Percentiles rank a stretch among this genome's conserved stretches.
Conservation (phyloP, 2,888 invertebrate species). For the Campoplex capitator region DNA sequence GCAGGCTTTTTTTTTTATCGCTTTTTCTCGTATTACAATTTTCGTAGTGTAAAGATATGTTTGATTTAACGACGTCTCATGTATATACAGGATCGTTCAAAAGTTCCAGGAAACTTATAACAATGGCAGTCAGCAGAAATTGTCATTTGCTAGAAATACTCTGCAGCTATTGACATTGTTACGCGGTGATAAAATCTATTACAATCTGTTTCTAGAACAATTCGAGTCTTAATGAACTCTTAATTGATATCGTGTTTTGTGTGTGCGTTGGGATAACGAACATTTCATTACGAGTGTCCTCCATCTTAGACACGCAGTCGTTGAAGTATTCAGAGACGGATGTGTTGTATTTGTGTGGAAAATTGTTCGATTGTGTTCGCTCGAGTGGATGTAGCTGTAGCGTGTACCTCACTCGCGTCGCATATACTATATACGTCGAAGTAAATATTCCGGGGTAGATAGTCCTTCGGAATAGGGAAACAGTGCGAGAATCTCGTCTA, state of each 20-base stretch:
- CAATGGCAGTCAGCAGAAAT: neutral
- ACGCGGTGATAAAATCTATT: neutral
- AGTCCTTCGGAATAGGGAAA: slow-evolving; percentile 9
- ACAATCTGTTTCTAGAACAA: neutral
- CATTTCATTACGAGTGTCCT: neutral
- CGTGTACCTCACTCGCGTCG: neutral
- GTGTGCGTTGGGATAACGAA: neutral
- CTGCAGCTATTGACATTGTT: neutral
- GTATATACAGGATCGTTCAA: neutral
- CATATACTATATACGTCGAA: slow-evolving; percentile 3
- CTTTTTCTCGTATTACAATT: neutral
- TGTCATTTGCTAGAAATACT: neutral
- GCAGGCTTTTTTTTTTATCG: neutral
- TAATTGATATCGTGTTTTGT: neutral
- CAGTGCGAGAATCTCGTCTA: slow-evolving; percentile 44
- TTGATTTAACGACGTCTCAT: neutral
- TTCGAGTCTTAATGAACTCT: neutral
- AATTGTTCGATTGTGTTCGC: slow-evolving; percentile 40
- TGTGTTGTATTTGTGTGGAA: slow-evolving; percentile 43
- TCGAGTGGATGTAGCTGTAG: slow-evolving; percentile 9
- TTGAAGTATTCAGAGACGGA: slow-evolving; percentile 11
- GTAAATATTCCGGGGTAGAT: neutral
- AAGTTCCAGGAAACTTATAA: neutral
- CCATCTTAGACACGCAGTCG: neutral
- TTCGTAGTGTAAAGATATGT: neutral